These are phyloP conservation scores for Fulica atra DNA, from an alignment of 2,113 vertebrate genomes.

Conservation along the genomic window DNA sequence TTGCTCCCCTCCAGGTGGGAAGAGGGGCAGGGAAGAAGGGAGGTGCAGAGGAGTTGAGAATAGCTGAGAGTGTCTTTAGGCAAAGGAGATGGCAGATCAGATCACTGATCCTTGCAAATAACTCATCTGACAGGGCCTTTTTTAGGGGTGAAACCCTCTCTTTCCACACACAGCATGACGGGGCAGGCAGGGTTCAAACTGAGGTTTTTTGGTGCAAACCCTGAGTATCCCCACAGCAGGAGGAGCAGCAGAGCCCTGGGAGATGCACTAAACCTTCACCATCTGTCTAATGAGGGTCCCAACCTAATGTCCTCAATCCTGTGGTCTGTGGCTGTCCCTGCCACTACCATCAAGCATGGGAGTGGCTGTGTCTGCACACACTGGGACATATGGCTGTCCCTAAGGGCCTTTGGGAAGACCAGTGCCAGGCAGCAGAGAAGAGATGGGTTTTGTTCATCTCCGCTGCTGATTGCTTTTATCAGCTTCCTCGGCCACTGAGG, in stretches of 20 bases:
- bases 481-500: not conserved
- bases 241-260: not conserved
- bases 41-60: not conserved
- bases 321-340: not conserved
- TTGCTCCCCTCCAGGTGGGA: not conserved
- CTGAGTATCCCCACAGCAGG: not conserved
- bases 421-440: not conserved
- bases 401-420: not conserved
- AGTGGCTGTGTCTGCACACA: not conserved
- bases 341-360: not conserved
- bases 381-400: not conserved
- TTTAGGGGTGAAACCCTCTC: fast-evolving
- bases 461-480: not conserved
- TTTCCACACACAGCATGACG: not conserved
- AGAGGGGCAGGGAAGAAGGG: not conserved
- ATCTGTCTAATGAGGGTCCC: not conserved
- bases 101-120: not conserved
- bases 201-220: not conserved
- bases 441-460: not conserved
- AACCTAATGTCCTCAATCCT: not conserved
- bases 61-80: not conserved
- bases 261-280: not conserved
- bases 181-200: not conserved
- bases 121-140: not conserved
- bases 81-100: not conserved